A percentile compares a stretch with the other conserved stretches of the same genome.
These are phyloP conservation scores for Cheilosia vulpina DNA, from an alignment of 2,888 invertebrate species.

Conservation along the genomic window DNA sequence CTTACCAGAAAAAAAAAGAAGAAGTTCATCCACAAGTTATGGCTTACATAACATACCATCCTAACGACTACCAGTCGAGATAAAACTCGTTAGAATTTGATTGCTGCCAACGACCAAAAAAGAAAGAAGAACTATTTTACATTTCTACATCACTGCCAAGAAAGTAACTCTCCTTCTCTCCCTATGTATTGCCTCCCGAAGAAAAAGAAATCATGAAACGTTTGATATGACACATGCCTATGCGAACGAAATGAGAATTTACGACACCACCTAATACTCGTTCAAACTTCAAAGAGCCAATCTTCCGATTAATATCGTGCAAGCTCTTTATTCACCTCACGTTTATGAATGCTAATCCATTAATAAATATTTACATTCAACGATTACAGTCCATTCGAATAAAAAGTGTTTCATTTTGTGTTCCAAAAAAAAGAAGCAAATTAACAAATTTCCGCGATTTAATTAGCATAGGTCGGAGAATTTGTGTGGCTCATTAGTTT, in stretches of 20 bases:
- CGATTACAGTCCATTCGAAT: conserved; percentile 60
- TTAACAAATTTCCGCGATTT: conserved; percentile 75
- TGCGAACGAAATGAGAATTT: conserved; percentile 63
- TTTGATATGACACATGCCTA: conserved; percentile 62
- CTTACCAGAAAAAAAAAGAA: conserved; percentile 32
- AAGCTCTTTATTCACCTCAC: conserved; percentile 69
- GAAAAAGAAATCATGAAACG: conserved; percentile 41
- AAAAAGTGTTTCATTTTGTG: conserved; percentile 58
- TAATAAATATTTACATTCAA: conserved; percentile 73
- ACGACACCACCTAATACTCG: conserved; percentile 62
- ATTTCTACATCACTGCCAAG: conserved; percentile 51
- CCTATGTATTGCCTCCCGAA: not conserved
- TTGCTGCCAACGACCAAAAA: conserved; percentile 18
- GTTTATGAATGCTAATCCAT: conserved; percentile 73
- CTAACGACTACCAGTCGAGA: conserved; percentile 52
- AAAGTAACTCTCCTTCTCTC: conserved; percentile 12
- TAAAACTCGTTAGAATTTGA: conserved; percentile 61
- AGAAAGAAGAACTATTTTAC: conserved; percentile 55
- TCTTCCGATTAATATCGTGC: conserved; percentile 49
- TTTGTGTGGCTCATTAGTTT: conserved; percentile 64
- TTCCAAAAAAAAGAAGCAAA: conserved; percentile 48
- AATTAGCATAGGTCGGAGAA: conserved; percentile 67
- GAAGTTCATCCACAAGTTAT: conserved; percentile 47
- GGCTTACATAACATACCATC: conserved; percentile 14
- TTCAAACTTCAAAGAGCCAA: conserved; percentile 64